Conservation (phyloP, 1,140 invertebrate species). For the Bombus confusus region DNA sequence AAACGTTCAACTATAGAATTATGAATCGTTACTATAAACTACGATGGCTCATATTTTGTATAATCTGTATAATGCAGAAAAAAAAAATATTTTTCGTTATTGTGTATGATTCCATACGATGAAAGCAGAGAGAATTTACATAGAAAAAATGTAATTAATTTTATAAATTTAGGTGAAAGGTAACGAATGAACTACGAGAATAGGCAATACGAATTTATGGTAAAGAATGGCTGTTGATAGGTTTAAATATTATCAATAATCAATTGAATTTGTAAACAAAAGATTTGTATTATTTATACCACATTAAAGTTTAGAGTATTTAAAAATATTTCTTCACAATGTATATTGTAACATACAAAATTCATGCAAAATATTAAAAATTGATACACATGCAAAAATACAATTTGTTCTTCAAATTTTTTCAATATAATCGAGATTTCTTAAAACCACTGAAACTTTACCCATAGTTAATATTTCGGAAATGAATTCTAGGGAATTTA, state of each 20-base stretch:
- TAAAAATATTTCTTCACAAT: not conserved
- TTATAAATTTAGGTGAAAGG: not conserved
- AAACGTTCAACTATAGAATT: not conserved
- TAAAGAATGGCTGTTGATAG: not conserved
- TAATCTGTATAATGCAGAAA: not conserved
- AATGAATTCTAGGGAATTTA: conserved; percentile 15
- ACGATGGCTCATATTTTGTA: not conserved
- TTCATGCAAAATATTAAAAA: not conserved
- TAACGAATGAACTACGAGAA: not conserved
- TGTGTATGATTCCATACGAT: not conserved
- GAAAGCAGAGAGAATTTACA: not conserved
- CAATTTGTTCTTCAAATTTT: not conserved
- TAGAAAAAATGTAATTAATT: not conserved
- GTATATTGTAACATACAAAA: not conserved
- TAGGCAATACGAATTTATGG: not conserved
- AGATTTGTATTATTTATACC: not conserved
- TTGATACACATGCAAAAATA: not conserved
- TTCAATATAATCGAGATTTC: not conserved
- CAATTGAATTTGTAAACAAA: not conserved
- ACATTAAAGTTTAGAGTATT: not conserved
- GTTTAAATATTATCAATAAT: not conserved
- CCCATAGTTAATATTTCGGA: not conserved
- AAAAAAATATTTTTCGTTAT: not conserved
- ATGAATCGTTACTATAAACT: not conserved
- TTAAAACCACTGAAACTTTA: conserved; percentile 23